phyloP scores from a whole-genome alignment of 2,888 invertebrate genomes.

The Habroteleia sp. region DNA sequence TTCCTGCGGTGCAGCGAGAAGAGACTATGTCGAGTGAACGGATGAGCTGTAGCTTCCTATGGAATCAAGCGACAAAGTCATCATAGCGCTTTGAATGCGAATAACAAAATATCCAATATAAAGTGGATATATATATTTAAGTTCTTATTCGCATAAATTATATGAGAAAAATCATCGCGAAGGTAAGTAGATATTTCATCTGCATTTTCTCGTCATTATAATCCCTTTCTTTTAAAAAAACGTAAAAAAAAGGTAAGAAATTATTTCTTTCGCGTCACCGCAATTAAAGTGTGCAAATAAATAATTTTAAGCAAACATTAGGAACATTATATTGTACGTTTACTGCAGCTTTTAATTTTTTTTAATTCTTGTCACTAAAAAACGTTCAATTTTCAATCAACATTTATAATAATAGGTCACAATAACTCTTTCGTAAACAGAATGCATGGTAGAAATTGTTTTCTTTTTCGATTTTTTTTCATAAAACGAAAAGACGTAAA shows the following conservation, averaged over 20 bases:
- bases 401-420: neutral
- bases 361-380: neutral
- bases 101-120: conserved; percentile 38
- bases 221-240: conserved; percentile 31
- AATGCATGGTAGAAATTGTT: neutral
- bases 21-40: conserved; percentile 27
- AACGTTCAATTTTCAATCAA: conserved; percentile 1
- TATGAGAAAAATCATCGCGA: conserved; percentile 42
- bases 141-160: conserved; percentile 40
- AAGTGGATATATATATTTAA: conserved; percentile 7
- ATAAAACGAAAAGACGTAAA: too few relatives aligned
- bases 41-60: conserved; percentile 41
- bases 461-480: neutral
- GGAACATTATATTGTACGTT: neutral
- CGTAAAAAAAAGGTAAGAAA: neutral
- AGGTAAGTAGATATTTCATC: conserved; percentile 52
- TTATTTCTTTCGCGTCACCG: conserved; percentile 4
- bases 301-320: conserved; percentile 21
- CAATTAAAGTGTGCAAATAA: conserved; percentile 24
- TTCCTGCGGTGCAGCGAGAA: conserved; percentile 34
- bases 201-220: conserved; percentile 34
- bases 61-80: conserved; percentile 25
- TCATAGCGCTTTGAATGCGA: conserved; percentile 21
- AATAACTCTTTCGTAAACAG: neutral
- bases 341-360: neutral